Percentiles rank a stretch among this genome's conserved stretches.
Conservation (phyloP, 2,797 vertebrate genomes). For the Vespertilio murinus region DNA sequence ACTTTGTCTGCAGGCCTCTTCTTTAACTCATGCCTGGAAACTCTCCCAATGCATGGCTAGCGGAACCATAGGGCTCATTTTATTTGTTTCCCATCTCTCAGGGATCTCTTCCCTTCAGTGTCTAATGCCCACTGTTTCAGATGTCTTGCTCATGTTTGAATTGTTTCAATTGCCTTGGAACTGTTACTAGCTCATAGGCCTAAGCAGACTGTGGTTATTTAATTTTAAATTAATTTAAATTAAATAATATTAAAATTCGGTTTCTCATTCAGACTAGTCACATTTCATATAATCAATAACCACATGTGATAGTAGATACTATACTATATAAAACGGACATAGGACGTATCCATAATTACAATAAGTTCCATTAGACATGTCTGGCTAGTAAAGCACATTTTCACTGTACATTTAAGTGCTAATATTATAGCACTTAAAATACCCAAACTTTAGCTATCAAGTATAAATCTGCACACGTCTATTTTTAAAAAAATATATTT, state of each 20-base stretch:
- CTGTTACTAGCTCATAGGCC: not conserved
- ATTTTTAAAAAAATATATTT: too few species aligned
- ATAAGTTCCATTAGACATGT: not conserved
- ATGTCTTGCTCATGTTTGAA: not conserved
- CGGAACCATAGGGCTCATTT: not conserved
- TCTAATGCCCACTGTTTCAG: not conserved
- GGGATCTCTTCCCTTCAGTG: not conserved
- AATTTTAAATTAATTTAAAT: conserved; percentile 12
- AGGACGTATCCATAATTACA: not conserved
- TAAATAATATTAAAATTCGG: conserved; percentile 21
- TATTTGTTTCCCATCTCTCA: not conserved
- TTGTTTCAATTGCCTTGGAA: not conserved
- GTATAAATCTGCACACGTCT: not conserved
- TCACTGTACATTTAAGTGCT: not conserved
- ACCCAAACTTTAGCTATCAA: not conserved
- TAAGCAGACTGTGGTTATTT: not conserved
- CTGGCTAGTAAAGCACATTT: not conserved
- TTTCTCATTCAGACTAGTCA: not conserved
- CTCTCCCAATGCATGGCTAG: not conserved
- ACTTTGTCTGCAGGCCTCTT: not conserved
- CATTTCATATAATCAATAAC: not conserved
- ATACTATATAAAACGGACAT: not conserved
- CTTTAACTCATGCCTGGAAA: not conserved
- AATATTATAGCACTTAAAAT: not conserved
- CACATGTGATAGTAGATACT: not conserved